phyloP scores from a whole-genome alignment of 1,140 invertebrate species.

The Caerostris darwini region DNA sequence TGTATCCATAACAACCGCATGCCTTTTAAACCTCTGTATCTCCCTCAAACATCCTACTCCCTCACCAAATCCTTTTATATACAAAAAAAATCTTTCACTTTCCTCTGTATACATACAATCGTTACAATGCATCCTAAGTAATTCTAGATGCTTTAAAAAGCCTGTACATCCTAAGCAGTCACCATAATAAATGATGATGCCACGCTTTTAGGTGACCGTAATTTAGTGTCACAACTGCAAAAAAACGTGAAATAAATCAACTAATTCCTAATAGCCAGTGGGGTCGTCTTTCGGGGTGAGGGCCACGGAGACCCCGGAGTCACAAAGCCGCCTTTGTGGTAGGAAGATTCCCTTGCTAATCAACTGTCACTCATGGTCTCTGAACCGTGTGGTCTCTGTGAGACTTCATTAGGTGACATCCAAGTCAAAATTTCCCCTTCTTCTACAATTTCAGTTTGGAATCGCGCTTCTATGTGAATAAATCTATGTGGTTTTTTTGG shows the following conservation, averaged over 20 bases:
- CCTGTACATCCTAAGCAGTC: background rate
- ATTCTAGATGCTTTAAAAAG: background rate
- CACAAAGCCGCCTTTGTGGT: conserved; percentile 33
- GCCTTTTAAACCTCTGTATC: background rate
- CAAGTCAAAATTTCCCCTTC: background rate
- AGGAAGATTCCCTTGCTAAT: background rate
- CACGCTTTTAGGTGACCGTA: background rate
- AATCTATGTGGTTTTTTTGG: too few relatives aligned
- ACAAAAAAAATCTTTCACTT: background rate
- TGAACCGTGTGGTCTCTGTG: conserved; percentile 20
- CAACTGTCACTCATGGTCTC: conserved; percentile 11
- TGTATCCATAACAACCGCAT: background rate
- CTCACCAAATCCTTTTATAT: background rate
- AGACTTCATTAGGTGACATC: background rate
- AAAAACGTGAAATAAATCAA: background rate
- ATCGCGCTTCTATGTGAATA: too few relatives aligned
- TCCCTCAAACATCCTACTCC: background rate
- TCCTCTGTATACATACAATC: background rate
- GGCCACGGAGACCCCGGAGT: background rate
- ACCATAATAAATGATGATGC: conserved; percentile 3
- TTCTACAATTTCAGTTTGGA: background rate
- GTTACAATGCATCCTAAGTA: background rate
- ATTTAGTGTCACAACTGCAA: conserved; percentile 12
- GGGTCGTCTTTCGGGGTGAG: background rate
- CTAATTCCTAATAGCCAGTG: background rate